These are phyloP conservation scores for Sebastes matsubarae DNA, from an alignment of 2,797 vertebrate genomes.

Conservation along the genomic window DNA sequence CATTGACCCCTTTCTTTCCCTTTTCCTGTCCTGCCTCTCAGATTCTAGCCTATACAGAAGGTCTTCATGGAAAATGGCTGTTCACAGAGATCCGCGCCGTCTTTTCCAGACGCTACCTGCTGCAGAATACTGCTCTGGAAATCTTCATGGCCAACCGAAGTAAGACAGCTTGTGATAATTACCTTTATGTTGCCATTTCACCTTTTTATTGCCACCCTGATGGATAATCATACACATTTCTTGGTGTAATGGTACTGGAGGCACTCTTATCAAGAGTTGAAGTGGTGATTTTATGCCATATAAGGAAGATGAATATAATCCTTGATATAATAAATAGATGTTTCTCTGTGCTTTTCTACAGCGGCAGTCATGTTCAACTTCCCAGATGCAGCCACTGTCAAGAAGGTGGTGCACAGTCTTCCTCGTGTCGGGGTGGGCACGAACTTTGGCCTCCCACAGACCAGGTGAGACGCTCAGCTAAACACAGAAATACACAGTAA, in stretches of 20 bases:
- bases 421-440: conserved; percentile 97
- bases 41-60: conserved; percentile 95
- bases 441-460: conserved; percentile 95
- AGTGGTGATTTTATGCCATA: background rate
- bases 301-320: background rate
- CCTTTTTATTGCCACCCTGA: background rate
- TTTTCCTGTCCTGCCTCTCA: conserved; percentile 55
- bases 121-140: conserved; percentile 97
- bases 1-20: background rate
- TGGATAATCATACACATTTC: background rate
- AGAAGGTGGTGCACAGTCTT: conserved; percentile 95
- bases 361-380: conserved; percentile 98
- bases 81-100: conserved; percentile 94
- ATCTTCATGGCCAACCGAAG: conserved; percentile 99
- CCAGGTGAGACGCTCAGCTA: conserved; percentile 83
- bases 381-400: conserved; percentile 91
- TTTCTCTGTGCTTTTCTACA: conserved; percentile 64
- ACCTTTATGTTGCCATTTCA: background rate
- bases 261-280: background rate
- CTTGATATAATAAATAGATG: background rate
- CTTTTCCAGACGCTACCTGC: conserved; percentile 95
- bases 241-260: background rate
- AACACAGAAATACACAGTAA: background rate
- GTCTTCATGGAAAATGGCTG: conserved; percentile 98
- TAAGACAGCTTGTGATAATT: conserved; percentile 68